Conservation (phyloP, 2,113 vertebrate genomes). For the Anarrhichthys ocellatus region DNA sequence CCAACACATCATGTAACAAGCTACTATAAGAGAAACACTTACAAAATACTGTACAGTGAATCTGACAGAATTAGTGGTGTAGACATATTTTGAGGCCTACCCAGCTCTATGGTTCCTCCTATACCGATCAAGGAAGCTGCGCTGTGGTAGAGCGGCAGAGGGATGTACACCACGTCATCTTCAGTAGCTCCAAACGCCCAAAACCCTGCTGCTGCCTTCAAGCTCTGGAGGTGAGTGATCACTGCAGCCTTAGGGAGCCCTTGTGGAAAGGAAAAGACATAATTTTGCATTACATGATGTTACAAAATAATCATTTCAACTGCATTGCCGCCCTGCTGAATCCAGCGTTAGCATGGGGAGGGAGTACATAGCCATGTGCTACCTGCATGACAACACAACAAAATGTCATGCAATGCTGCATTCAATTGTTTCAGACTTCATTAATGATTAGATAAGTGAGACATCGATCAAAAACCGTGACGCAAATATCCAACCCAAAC, state of each 20-base stretch:
- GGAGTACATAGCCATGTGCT: neutral
- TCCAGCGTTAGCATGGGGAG: neutral
- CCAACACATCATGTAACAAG: too few relatives aligned
- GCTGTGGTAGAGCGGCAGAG: slow-evolving; percentile 94
- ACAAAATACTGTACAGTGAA: neutral
- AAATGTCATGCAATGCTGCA: neutral
- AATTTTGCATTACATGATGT: neutral
- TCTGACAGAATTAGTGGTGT: neutral
- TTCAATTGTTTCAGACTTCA: neutral
- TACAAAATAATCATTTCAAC: neutral
- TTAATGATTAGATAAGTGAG: neutral
- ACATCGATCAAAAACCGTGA: neutral
- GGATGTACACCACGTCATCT: slow-evolving; percentile 89
- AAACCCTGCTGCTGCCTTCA: slow-evolving; percentile 87
- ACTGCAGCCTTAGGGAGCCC: slow-evolving; percentile 95
- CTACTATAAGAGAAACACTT: neutral
- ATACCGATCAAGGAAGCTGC: slow-evolving; percentile 92
- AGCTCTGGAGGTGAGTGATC: slow-evolving; percentile 88
- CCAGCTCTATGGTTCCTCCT: slow-evolving; percentile 91
- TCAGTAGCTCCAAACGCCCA: slow-evolving; percentile 87
- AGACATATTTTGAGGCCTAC: slow-evolving; percentile 73
- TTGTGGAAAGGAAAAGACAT: slow-evolving; percentile 54
- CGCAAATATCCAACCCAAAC: neutral
- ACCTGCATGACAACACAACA: neutral
- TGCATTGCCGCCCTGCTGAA: neutral